phyloP scores from a whole-genome alignment of 2,797 vertebrate species.

The Gymnothorax javanicus region DNA sequence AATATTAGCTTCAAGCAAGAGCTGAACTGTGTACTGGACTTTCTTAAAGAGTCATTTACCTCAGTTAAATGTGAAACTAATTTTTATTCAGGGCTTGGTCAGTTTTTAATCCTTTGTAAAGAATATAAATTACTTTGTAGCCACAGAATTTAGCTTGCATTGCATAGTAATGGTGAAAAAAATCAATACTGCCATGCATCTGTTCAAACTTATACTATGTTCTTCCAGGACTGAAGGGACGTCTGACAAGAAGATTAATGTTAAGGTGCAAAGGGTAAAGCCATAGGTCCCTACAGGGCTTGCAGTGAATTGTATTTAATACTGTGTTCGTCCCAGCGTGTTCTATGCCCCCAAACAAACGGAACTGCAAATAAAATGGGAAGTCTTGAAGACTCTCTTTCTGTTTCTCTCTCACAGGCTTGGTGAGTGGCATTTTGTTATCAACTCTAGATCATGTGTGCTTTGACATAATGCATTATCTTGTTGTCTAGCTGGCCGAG shows the following conservation, averaged over 20 bases:
- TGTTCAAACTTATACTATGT: conserved; percentile 63
- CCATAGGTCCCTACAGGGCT: conserved; percentile 10
- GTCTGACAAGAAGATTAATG: conserved; percentile 32
- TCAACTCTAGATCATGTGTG: too few species aligned
- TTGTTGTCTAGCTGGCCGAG: too few species aligned
- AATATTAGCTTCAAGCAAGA: conserved; percentile 35
- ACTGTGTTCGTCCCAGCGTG: neutral
- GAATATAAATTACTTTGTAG: conserved; percentile 65
- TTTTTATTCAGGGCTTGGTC: conserved; percentile 62
- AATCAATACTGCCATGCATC: conserved; percentile 65
- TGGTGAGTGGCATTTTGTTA: too few species aligned
- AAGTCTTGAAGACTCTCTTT: too few species aligned
- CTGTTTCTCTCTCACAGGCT: too few species aligned
- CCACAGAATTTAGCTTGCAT: conserved; percentile 65
- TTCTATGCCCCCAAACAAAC: neutral
- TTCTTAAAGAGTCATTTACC: conserved; percentile 54
- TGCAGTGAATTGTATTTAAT: neutral
- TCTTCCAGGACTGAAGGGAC: conserved; percentile 43
- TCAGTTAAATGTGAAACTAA: conserved; percentile 62
- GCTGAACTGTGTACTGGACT: conserved; percentile 46
- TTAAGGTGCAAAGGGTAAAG: conserved; percentile 30
- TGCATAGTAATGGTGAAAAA: conserved; percentile 56
- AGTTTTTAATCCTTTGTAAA: conserved; percentile 59
- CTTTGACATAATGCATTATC: too few species aligned
- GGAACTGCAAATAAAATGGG: neutral